A percentile compares a stretch with the other conserved stretches of the same genome.
phyloP scores from a whole-genome alignment of 2,113 vertebrate genomes.

The Hymenochirus boettgeri region DNA sequence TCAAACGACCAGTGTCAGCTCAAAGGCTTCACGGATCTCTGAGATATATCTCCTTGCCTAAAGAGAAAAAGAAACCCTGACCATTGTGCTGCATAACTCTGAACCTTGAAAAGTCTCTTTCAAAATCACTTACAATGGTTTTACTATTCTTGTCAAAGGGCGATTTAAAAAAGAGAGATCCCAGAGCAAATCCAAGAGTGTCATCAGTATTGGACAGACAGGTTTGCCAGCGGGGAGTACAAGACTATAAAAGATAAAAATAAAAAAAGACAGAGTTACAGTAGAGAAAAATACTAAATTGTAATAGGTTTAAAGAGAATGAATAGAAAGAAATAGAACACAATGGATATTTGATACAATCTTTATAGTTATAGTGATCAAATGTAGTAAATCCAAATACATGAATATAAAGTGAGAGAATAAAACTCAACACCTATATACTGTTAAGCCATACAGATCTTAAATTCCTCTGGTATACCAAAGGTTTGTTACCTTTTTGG shows the following conservation, averaged over 20 bases:
- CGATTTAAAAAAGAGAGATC: constrained; percentile 92
- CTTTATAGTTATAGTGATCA: no score
- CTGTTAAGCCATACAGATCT: no score
- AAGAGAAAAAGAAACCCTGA: constrained; percentile 10
- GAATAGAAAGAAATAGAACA: no score
- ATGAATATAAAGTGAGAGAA: no score
- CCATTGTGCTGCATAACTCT: no score
- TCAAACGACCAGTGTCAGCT: constrained; percentile 74
- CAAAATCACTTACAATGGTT: constrained; percentile 84
- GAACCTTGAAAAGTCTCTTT: no score
- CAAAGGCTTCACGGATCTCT: constrained; percentile 84
- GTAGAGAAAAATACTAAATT: no score
- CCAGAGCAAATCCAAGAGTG: constrained; percentile 90
- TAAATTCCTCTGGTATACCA: background rate
- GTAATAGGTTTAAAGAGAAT: no score
- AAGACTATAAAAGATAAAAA: constrained; percentile 69
- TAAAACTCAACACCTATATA: no score
- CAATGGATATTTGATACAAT: no score
- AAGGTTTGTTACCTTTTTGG: constrained; percentile 77
- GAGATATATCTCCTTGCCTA: constrained; percentile 94
- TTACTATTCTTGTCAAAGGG: constrained; percentile 95
- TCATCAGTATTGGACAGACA: constrained; percentile 94
- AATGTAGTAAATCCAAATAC: no score
- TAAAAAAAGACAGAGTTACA: no score
- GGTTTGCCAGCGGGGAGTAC: constrained; percentile 93